Percentiles rank a stretch among this genome's conserved stretches.
These are phyloP conservation scores for Heliconius nattereri DNA, from an alignment of 1,140 invertebrate genomes.

Conservation along the genomic window DNA sequence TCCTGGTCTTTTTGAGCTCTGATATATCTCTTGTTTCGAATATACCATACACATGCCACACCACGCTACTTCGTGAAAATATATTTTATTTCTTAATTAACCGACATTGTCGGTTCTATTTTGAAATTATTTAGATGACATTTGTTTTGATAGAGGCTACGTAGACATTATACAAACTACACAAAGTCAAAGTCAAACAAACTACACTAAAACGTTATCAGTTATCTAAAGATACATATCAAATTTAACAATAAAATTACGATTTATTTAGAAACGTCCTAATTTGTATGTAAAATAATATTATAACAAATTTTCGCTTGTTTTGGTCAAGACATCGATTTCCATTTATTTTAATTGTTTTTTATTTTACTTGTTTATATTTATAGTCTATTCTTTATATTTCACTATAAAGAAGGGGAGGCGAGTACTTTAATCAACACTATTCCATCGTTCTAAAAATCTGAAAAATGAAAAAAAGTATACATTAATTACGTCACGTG, in stretches of 20 bases:
- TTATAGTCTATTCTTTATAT: no score
- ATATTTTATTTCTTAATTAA: no score
- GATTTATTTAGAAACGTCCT: neutral
- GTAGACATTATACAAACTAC: neutral
- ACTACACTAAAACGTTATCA: constrained; percentile 7
- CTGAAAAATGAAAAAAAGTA: neutral
- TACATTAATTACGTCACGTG: neutral
- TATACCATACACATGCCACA: no score
- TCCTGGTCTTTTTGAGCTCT: no score
- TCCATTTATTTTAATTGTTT: neutral
- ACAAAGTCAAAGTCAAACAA: constrained; percentile 9
- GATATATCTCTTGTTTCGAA: no score
- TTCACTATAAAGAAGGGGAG: no score
- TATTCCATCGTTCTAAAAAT: no score
- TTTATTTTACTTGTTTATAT: neutral
- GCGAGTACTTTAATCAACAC: no score
- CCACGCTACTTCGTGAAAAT: no score
- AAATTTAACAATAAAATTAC: constrained; percentile 6
- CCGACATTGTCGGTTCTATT: no score
- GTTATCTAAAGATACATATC: constrained; percentile 11
- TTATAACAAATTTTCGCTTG: neutral
- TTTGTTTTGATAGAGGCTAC: neutral
- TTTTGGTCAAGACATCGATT: neutral
- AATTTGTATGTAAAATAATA: constrained; percentile 5
- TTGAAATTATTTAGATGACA: no score